These are phyloP conservation scores for Fulmarus glacialis DNA, from an alignment of 2,113 vertebrate genomes.

Conservation along the genomic window DNA sequence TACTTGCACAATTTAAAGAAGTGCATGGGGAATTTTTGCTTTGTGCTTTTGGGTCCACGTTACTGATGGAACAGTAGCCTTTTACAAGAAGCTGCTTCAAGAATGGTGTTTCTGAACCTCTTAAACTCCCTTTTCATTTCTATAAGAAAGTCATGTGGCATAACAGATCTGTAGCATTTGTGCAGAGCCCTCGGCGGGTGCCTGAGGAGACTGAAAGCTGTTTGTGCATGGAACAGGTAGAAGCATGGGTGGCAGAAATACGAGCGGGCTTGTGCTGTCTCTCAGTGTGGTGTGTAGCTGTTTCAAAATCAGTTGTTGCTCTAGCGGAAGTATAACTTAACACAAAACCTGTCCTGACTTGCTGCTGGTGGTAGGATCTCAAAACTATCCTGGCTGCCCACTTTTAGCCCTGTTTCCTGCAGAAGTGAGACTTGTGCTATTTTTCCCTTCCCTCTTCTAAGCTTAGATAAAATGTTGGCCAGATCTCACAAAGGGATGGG, in stretches of 20 bases:
- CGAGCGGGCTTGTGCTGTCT: background rate
- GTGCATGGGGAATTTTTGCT: background rate
- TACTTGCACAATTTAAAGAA: background rate
- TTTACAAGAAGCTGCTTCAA: background rate
- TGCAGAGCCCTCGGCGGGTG: background rate
- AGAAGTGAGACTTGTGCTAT: background rate
- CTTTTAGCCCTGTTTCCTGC: background rate
- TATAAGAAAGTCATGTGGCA: background rate
- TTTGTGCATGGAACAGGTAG: background rate
- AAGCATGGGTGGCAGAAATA: background rate
- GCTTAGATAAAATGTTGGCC: background rate
- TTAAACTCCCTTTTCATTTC: background rate
- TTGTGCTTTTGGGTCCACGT: background rate
- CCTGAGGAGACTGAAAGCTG: background rate
- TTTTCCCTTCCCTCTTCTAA: background rate
- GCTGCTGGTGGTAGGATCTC: background rate
- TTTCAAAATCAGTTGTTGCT: background rate
- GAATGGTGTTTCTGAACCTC: background rate
- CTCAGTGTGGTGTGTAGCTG: accelerated
- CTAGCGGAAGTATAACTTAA: background rate
- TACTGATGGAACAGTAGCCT: background rate
- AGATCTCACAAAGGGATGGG: background rate
- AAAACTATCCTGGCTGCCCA: background rate
- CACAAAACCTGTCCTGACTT: background rate
- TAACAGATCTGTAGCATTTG: background rate